A percentile compares a stretch with the other conserved stretches of the same genome.
These are phyloP conservation scores for Epicampocera succincta DNA, from an alignment of 2,888 invertebrate species.

Conservation along the genomic window DNA sequence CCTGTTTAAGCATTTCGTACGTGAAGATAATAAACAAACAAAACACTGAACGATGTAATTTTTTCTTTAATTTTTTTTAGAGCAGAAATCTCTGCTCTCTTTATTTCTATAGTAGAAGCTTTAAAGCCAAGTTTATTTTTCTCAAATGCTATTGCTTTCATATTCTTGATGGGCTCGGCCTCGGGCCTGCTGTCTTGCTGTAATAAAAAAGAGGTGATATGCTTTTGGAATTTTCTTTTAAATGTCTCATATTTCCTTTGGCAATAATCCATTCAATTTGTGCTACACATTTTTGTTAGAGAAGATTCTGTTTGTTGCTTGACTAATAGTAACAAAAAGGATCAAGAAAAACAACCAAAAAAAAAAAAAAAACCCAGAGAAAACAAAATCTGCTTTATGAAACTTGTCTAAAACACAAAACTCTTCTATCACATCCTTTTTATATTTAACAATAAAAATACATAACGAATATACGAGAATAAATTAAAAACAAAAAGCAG, in stretches of 20 bases:
- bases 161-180: conserved; percentile 2
- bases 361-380: background rate
- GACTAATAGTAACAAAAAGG: background rate
- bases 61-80: too few species aligned
- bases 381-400: background rate
- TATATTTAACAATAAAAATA: too few species aligned
- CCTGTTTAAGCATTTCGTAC: too few species aligned
- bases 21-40: too few species aligned
- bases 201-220: background rate
- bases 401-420: background rate
- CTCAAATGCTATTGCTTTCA: background rate
- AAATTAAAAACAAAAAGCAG: too few species aligned
- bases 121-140: conserved; percentile 22
- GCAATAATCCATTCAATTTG: conserved; percentile 47
- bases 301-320: background rate
- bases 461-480: too few species aligned
- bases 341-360: too few species aligned
- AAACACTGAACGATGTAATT: too few species aligned
- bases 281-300: conserved; percentile 18
- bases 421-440: background rate
- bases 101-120: background rate
- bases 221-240: conserved; percentile 22
- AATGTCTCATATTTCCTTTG: conserved; percentile 21
- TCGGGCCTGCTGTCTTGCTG: conserved; percentile 9
- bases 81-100: background rate